A percentile compares a stretch with the other conserved stretches of the same genome.
Evolutionary conservation across 2,113 vertebrate genomes (phyloP).

Genomic region (Dendropsophus ebraccatus): DNA sequence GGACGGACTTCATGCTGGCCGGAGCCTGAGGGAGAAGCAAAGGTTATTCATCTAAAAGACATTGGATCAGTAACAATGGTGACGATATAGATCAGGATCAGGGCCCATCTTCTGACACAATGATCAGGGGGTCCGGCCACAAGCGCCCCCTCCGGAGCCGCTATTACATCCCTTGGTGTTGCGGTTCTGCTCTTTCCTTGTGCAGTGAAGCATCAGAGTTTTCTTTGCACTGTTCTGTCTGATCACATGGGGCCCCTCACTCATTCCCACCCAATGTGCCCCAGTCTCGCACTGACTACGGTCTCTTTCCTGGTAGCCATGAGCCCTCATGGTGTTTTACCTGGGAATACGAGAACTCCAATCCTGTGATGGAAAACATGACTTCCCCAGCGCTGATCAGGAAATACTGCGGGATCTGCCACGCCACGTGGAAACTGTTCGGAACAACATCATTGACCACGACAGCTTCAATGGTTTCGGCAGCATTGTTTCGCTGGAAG

Average conservation of each 20-base stretch:
- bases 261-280: neutral
- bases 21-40: constrained; percentile 81
- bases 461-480: constrained; percentile 36
- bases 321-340: constrained; percentile 70
- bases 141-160: too few relatives aligned
- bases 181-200: too few relatives aligned
- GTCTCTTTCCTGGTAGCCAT: too few relatives aligned
- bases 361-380: constrained; percentile 95
- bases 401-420: constrained; percentile 93
- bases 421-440: constrained; percentile 86
- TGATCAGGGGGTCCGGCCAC: too few relatives aligned
- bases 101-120: too few relatives aligned
- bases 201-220: too few relatives aligned
- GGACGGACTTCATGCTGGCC: constrained; percentile 93
- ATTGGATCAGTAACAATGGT: neutral
- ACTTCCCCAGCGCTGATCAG: constrained; percentile 90
- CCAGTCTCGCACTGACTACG: too few relatives aligned
- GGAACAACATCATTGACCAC: constrained; percentile 82
- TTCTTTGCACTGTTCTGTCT: neutral
- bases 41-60: neutral
- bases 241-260: neutral
- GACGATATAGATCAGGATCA: neutral
- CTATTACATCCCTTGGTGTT: too few relatives aligned
- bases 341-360: constrained; percentile 99
- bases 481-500: neutral